Evolutionary conservation across 2,797 vertebrate species (phyloP).

Genomic region (Labeo calbasu): DNA sequence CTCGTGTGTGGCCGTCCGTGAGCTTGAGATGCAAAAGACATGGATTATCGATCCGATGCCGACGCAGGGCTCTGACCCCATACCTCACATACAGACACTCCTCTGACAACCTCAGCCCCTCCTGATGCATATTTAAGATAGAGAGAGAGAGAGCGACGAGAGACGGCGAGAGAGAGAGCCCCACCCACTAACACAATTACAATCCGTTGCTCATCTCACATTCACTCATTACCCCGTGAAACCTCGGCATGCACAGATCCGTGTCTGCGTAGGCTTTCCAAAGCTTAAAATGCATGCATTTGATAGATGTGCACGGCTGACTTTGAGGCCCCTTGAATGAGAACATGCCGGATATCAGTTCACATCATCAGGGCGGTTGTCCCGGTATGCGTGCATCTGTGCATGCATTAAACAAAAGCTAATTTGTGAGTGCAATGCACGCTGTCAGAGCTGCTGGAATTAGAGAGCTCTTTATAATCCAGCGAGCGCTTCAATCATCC

Average conservation of each 20-base stretch:
- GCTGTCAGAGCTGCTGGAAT: background rate
- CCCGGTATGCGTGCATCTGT: background rate
- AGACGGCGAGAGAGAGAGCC: constrained; percentile 64
- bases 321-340: background rate
- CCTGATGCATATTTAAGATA: constrained; percentile 50
- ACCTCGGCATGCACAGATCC: constrained; percentile 50
- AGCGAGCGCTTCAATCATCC: constrained; percentile 37
- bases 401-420: constrained; percentile 26
- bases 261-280: constrained; percentile 46
- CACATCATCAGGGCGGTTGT: background rate
- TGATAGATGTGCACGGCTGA: background rate
- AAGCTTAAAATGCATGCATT: constrained; percentile 48
- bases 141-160: constrained; percentile 50
- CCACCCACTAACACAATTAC: constrained; percentile 62
- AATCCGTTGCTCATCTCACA: constrained; percentile 57
- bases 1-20: background rate
- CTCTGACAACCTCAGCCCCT: constrained; percentile 38
- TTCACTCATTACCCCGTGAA: constrained; percentile 46
- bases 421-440: background rate
- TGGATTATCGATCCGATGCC: constrained; percentile 41
- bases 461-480: constrained; percentile 40
- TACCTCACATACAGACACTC: constrained; percentile 17
- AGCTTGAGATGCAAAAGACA: constrained; percentile 37
- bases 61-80: constrained; percentile 34
- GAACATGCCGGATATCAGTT: background rate